Percentiles rank a stretch among this genome's conserved stretches.
phyloP scores from a whole-genome alignment of 2,113 vertebrate genomes.

The Varanus salvator region DNA sequence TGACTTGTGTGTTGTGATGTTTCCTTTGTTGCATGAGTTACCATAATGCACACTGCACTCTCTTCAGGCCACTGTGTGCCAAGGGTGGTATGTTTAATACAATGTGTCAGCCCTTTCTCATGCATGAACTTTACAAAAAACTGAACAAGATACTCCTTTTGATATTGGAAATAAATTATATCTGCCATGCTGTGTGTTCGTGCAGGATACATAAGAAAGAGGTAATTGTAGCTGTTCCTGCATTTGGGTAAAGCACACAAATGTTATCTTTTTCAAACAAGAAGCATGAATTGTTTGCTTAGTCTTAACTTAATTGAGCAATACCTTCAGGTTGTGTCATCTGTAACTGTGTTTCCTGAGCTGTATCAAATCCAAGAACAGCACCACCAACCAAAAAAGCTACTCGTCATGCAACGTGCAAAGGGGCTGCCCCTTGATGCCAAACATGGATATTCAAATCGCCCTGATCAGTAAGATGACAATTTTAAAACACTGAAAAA shows the following conservation, averaged over 20 bases:
- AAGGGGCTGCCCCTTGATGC: neutral
- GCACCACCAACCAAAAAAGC: neutral
- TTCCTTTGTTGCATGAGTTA: neutral
- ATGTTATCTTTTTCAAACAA: constrained; percentile 67
- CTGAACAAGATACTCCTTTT: constrained; percentile 22
- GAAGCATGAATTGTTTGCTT: constrained; percentile 36
- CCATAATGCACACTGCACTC: neutral
- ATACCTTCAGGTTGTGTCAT: neutral
- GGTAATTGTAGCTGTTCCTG: constrained; percentile 39
- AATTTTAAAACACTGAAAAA: neutral
- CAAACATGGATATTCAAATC: neutral
- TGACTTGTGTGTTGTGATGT: neutral
- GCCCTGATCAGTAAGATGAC: neutral
- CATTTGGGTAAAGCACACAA: constrained; percentile 30
- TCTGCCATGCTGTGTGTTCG: neutral
- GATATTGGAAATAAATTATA: constrained; percentile 22
- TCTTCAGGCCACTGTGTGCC: neutral
- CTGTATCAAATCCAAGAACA: neutral
- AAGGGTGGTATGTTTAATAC: neutral
- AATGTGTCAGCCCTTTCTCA: neutral
- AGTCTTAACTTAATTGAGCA: constrained; percentile 6
- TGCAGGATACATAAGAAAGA: neutral
- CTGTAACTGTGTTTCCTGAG: neutral
- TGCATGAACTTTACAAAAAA: constrained; percentile 25
- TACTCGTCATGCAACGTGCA: neutral